Conservation (phyloP, 2,888 invertebrate genomes). For the Eugnorisma glareosa region DNA sequence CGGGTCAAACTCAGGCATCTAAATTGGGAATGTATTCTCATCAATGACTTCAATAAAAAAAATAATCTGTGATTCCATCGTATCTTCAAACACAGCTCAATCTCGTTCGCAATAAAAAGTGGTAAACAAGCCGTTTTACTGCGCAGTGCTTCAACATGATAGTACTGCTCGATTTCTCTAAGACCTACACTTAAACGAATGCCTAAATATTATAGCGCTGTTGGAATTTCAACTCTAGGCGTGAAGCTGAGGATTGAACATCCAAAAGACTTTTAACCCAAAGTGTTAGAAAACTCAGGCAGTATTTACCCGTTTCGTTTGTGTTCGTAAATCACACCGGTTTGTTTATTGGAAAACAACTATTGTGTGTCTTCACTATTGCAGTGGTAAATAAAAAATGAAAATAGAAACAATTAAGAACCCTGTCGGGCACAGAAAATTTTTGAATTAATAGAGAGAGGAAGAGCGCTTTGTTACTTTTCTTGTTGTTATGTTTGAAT, state of each 20-base stretch:
- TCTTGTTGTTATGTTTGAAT: too few species aligned
- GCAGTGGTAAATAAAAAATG: too few species aligned
- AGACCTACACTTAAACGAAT: not conserved
- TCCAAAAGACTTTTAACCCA: not conserved
- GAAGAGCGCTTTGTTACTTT: too few species aligned
- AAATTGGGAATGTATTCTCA: not conserved
- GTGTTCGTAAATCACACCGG: constrained; percentile 42
- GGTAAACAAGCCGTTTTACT: constrained; percentile 42
- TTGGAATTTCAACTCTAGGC: not conserved
- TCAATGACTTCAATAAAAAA: constrained; percentile 10
- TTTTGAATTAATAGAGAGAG: too few species aligned
- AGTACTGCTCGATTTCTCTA: not conserved
- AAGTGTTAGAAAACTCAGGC: not conserved
- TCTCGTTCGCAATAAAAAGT: constrained; percentile 40
- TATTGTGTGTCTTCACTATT: constrained; percentile 13
- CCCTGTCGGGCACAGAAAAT: too few species aligned
- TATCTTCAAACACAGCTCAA: constrained; percentile 34
- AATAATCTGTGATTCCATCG: not conserved
- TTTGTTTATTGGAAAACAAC: constrained; percentile 52
- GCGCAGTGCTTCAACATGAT: constrained; percentile 2
- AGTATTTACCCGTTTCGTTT: not conserved
- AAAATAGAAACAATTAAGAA: too few species aligned
- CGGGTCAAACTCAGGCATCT: not conserved
- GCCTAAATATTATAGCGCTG: not conserved
- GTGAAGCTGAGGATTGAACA: not conserved